Evolutionary conservation across 1,140 invertebrate genomes (phyloP).

Genomic region (Monochamus saltuarius): DNA sequence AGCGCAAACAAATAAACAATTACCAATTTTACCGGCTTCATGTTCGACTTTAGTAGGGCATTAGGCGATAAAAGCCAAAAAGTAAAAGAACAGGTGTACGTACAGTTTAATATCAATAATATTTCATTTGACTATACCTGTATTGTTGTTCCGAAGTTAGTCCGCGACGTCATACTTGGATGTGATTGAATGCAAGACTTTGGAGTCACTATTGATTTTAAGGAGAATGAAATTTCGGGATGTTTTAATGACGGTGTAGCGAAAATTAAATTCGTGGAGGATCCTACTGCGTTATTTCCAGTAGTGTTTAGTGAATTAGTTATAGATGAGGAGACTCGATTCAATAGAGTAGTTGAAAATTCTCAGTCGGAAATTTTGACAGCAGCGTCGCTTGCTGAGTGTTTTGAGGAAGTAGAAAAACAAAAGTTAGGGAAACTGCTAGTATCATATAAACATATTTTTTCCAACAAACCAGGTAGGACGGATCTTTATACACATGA

Average conservation of each 20-base stretch:
- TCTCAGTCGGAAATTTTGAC: background rate
- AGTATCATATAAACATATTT: background rate
- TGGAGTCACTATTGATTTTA: background rate
- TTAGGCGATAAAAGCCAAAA: background rate
- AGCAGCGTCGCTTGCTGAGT: background rate
- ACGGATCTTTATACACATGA: background rate
- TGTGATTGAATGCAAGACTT: background rate
- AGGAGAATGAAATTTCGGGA: background rate
- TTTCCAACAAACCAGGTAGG: conserved; percentile 1
- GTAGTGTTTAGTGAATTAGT: background rate
- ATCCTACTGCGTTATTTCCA: background rate
- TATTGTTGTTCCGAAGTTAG: conserved; percentile 5
- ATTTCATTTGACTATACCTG: background rate
- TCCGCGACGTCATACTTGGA: background rate
- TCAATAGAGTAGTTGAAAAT: too few relatives aligned
- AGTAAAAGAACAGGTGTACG: background rate
- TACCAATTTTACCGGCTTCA: background rate
- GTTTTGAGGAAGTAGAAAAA: background rate
- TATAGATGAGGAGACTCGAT: too few relatives aligned
- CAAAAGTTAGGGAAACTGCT: background rate
- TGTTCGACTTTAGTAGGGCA: background rate
- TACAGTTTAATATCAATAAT: background rate
- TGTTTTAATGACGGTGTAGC: background rate
- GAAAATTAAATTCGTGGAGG: background rate
- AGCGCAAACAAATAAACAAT: background rate